Percentiles rank a stretch among this genome's conserved stretches.
Evolutionary conservation across 2,113 vertebrate species (phyloP).

Genomic region (Rhea americana): DNA sequence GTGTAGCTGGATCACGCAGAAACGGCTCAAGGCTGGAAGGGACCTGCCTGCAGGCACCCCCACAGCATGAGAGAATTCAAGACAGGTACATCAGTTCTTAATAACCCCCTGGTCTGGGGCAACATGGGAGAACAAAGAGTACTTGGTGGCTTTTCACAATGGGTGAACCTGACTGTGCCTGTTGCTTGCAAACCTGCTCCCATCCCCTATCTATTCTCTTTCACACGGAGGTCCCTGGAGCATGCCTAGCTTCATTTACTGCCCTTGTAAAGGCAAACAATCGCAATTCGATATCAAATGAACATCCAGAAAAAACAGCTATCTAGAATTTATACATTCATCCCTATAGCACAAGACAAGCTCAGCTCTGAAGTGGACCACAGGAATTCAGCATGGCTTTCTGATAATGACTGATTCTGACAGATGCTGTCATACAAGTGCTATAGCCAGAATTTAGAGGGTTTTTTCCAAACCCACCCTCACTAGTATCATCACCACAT

Average conservation of each 20-base stretch:
- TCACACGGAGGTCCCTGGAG: not conserved
- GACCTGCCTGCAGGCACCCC: accelerated
- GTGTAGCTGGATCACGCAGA: not conserved
- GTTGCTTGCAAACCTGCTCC: not conserved
- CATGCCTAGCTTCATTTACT: not conserved
- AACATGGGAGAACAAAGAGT: not conserved
- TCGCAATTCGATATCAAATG: not conserved
- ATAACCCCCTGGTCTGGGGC: accelerated
- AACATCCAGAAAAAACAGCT: not conserved
- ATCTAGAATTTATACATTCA: not conserved
- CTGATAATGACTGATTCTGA: not conserved
- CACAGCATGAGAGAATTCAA: not conserved
- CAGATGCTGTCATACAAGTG: not conserved
- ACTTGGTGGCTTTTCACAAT: not conserved
- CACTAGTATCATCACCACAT: not conserved
- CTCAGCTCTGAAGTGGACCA: not conserved
- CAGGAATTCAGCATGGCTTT: not conserved
- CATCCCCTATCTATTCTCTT: not conserved
- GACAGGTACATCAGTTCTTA: not conserved
- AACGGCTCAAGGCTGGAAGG: not conserved
- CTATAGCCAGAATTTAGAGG: not conserved
- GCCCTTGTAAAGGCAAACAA: not conserved
- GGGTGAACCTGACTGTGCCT: not conserved
- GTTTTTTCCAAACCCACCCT: not conserved
- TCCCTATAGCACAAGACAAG: not conserved